phyloP scores from a whole-genome alignment of 2,888 invertebrate species.

The Leptopilina syphax region DNA sequence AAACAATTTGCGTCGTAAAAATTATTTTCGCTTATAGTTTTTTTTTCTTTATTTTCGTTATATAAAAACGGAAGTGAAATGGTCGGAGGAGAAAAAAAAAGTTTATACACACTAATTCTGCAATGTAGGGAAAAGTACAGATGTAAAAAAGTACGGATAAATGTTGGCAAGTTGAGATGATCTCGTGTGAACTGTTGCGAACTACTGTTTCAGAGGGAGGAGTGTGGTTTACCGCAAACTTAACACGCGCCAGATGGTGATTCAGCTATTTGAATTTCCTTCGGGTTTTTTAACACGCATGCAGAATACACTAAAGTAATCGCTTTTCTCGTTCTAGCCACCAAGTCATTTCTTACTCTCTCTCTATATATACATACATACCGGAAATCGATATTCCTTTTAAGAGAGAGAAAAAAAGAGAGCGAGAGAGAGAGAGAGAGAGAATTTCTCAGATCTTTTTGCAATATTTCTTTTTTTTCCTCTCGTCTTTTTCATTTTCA shows the following conservation, averaged over 20 bases:
- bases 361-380: too few relatives aligned
- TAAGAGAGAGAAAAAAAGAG: background rate
- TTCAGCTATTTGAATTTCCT: conserved; percentile 23
- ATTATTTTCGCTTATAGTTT: too few relatives aligned
- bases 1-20: too few relatives aligned
- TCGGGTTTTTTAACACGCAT: conserved; percentile 9
- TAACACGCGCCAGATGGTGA: conserved; percentile 31
- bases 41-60: too few relatives aligned
- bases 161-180: conserved; percentile 6
- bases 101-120: too few relatives aligned
- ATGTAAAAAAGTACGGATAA: conserved; percentile 3
- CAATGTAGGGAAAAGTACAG: background rate
- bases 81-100: too few relatives aligned
- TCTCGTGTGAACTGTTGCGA: conserved; percentile 17
- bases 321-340: background rate
- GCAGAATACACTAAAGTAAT: conserved; percentile 14
- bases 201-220: conserved; percentile 21
- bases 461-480: background rate
- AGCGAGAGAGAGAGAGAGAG: too few relatives aligned
- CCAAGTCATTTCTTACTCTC: background rate
- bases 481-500: background rate
- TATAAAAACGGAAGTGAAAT: too few relatives aligned
- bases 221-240: conserved; percentile 27
- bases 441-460: background rate
- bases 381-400: conserved; percentile 21